Conservation (phyloP, 2,113 vertebrate species). For the Sminthopsis crassicaudata region DNA sequence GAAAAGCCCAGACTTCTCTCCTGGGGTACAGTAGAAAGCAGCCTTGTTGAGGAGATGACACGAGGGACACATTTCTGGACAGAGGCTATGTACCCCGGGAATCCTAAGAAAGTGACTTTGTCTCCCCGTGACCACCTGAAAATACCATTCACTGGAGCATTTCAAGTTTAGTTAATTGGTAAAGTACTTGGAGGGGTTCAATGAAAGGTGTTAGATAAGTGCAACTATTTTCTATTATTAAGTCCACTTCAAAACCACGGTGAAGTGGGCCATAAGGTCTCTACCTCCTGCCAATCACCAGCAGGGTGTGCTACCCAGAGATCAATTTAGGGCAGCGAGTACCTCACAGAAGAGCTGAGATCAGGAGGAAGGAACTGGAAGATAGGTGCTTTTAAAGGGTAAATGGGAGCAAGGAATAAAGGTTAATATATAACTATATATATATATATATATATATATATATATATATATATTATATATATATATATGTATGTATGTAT, state of each 20-base stretch:
- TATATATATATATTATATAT: neutral
- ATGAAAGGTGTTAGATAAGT: constrained; percentile 29
- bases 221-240: constrained; percentile 31
- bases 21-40: neutral
- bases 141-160: constrained; percentile 40
- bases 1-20: constrained; percentile 18
- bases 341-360: neutral
- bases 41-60: constrained; percentile 16
- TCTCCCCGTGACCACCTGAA: constrained; percentile 24
- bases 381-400: neutral
- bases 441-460: constrained; percentile 8
- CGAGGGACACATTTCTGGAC: neutral
- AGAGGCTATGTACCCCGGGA: constrained; percentile 9
- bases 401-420: neutral
- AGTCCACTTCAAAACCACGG: constrained; percentile 31
- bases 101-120: constrained; percentile 45
- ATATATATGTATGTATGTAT: neutral
- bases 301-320: neutral
- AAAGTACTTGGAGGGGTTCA: constrained; percentile 26
- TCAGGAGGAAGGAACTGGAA: constrained; percentile 15
- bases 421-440: fast-evolving
- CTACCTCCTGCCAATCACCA: constrained; percentile 2
- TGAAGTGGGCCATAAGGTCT: constrained; percentile 14
- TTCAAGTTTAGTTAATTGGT: constrained; percentile 53
- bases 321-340: neutral